Percentiles rank a stretch among this genome's conserved stretches.
phyloP scores from a whole-genome alignment of 2,888 invertebrate genomes.

The Athalia rosae region DNA sequence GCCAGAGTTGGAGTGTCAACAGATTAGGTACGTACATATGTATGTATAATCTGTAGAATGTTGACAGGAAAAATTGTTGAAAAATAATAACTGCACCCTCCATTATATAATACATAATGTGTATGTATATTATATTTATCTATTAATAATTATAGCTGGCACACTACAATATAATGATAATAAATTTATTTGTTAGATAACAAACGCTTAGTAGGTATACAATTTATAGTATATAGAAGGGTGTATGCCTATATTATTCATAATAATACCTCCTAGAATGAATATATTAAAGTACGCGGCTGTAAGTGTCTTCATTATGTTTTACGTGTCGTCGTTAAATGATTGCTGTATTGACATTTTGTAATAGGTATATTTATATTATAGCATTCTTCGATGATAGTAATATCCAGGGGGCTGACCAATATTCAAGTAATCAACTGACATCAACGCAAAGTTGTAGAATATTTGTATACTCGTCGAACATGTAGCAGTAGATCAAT shows the following conservation, averaged over 20 bases:
- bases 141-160: not conserved
- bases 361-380: not conserved
- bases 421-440: not conserved
- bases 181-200: not conserved
- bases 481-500: not conserved
- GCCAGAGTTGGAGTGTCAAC: too few relatives aligned
- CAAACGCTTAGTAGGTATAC: too few relatives aligned
- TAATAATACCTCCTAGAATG: too few relatives aligned
- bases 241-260: not conserved
- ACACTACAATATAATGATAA: not conserved
- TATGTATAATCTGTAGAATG: too few relatives aligned
- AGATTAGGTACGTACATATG: too few relatives aligned
- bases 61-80: not conserved
- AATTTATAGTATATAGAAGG: not conserved
- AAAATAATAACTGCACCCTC: conserved; percentile 41
- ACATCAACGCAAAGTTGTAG: not conserved
- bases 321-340: too few relatives aligned
- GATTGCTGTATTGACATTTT: conserved; percentile 1
- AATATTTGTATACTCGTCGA: conserved; percentile 7
- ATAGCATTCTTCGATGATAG: not conserved
- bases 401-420: too few relatives aligned
- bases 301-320: not conserved
- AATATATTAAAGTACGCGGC: not conserved
- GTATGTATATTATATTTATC: not conserved
- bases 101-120: not conserved